Evolutionary conservation across 2,113 vertebrate species (phyloP).

Genomic region (human (Homo sapiens)): DNA sequence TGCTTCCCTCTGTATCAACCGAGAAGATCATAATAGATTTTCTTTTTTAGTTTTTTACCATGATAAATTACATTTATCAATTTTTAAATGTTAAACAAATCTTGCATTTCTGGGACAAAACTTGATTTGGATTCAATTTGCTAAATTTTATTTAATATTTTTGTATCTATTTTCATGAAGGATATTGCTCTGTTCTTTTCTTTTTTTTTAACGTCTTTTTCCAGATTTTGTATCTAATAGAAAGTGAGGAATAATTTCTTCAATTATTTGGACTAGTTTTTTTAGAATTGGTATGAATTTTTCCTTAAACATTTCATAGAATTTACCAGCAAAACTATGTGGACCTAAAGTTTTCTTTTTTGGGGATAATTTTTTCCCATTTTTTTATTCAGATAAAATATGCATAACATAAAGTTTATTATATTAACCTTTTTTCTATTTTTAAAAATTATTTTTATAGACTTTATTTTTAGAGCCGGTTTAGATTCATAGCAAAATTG

Average conservation of each 20-base stretch:
- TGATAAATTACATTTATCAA: background rate
- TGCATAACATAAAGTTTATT: background rate
- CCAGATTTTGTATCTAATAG: background rate
- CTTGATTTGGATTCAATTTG: background rate
- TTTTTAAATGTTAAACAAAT: background rate
- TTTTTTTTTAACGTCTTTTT: background rate
- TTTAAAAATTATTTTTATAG: background rate
- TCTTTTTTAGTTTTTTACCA: background rate
- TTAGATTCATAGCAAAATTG: background rate
- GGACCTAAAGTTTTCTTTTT: background rate
- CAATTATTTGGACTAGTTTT: background rate
- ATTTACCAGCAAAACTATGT: background rate
- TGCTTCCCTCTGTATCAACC: background rate
- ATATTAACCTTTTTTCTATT: background rate
- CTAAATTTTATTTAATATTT: background rate
- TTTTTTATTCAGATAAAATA: background rate
- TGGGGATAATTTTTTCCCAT: background rate
- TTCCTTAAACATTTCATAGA: background rate
- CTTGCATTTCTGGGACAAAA: background rate
- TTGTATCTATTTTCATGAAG: background rate
- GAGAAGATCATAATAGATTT: background rate
- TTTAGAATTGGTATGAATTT: background rate
- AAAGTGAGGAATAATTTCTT: background rate
- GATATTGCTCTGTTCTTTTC: background rate
- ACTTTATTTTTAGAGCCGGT: background rate